phyloP scores from a whole-genome alignment of 2,888 invertebrate species.

The Polymixis lichenea region DNA sequence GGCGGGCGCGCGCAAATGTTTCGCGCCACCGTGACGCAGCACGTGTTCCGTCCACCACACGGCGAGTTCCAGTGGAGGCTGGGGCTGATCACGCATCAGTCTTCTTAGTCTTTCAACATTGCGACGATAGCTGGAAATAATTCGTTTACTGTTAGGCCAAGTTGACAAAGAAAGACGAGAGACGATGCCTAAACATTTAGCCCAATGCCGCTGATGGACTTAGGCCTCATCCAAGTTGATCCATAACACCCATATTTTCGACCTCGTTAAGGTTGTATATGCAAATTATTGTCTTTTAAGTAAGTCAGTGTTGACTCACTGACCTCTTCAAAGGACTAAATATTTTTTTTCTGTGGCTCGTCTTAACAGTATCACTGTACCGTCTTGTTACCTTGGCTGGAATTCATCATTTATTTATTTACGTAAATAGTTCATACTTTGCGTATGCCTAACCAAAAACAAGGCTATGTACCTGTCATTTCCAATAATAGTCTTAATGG shows the following conservation, averaged over 20 bases:
- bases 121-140: neutral
- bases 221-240: neutral
- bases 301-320: neutral
- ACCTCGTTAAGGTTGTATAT: neutral
- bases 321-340: neutral
- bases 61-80: too few relatives aligned
- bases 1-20: too few relatives aligned
- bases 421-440: neutral
- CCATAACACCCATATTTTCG: neutral
- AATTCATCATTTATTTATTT: neutral
- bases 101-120: neutral
- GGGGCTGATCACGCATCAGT: too few relatives aligned
- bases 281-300: neutral
- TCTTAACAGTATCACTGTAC: neutral
- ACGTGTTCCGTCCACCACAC: too few relatives aligned
- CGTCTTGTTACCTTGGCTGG: neutral
- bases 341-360: too few relatives aligned
- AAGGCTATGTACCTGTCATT: conserved; percentile 65
- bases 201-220: too few relatives aligned
- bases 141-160: neutral
- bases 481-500: conserved; percentile 69
- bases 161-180: neutral
- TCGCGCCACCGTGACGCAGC: too few relatives aligned
- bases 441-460: neutral
- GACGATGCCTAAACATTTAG: too few relatives aligned